A percentile compares a stretch with the other conserved stretches of the same genome.
Evolutionary conservation across 1,140 invertebrate species (phyloP).

Genomic region (Drosophila setifemur): DNA sequence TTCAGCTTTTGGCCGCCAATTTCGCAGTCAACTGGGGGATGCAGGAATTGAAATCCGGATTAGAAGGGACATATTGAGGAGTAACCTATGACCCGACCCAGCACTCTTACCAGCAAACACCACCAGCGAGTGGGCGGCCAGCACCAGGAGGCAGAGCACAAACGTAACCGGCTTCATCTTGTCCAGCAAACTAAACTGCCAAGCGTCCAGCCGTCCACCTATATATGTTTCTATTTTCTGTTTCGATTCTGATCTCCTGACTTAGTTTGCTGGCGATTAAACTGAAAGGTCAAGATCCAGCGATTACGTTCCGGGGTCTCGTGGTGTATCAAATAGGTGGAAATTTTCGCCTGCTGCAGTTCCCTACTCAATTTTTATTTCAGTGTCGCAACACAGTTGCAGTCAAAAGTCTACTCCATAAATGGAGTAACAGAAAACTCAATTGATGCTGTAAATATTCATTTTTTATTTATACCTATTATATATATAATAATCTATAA

Average conservation of each 20-base stretch:
- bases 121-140: slow-evolving; percentile 41
- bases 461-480: too few species aligned
- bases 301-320: neutral
- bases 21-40: slow-evolving; percentile 23
- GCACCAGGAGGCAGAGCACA: slow-evolving; percentile 54
- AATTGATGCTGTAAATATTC: too few species aligned
- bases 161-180: slow-evolving; percentile 49
- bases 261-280: slow-evolving; percentile 13
- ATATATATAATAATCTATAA: too few species aligned
- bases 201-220: neutral
- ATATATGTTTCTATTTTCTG: too few species aligned
- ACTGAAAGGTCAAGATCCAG: slow-evolving; percentile 16
- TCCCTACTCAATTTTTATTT: neutral
- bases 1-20: slow-evolving; percentile 12
- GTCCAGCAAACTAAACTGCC: neutral
- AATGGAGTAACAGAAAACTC: too few species aligned
- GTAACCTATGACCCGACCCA: too few species aligned
- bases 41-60: too few species aligned
- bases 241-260: too few species aligned
- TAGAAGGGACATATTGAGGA: neutral
- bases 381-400: too few species aligned
- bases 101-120: slow-evolving; percentile 52
- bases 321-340: slow-evolving; percentile 16
- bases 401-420: too few species aligned
- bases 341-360: neutral